These are phyloP conservation scores for Equus przewalskii DNA, from an alignment of 2,113 vertebrate genomes.

Conservation along the genomic window DNA sequence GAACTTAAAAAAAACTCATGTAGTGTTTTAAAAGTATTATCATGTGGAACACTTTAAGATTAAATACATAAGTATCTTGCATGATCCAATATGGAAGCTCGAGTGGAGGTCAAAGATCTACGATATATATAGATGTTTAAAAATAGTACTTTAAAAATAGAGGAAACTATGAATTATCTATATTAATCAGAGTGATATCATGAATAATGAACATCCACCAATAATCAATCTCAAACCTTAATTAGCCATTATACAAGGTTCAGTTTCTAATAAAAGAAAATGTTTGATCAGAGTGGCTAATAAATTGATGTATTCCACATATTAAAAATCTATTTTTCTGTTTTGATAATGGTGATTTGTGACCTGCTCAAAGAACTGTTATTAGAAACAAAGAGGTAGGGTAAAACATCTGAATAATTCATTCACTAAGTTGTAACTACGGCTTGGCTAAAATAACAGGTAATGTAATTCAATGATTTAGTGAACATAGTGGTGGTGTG, in stretches of 20 bases:
- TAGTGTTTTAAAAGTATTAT: constrained; percentile 24
- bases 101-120: neutral
- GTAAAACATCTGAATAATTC: neutral
- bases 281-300: neutral
- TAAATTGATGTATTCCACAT: neutral
- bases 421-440: neutral
- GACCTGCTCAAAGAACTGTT: neutral
- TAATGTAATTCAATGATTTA: neutral
- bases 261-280: neutral
- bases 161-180: neutral
- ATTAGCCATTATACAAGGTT: neutral
- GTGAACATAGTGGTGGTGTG: neutral
- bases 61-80: neutral
- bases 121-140: neutral
- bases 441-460: neutral
- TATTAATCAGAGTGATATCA: neutral
- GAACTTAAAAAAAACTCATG: neutral
- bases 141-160: neutral
- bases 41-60: neutral
- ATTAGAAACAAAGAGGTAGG: neutral
- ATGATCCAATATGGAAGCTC: neutral
- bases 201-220: neutral
- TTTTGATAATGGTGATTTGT: neutral
- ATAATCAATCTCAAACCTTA: neutral
- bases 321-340: neutral